phyloP scores from a whole-genome alignment of 2,888 invertebrate genomes.

The Pseudococcus viburni region DNA sequence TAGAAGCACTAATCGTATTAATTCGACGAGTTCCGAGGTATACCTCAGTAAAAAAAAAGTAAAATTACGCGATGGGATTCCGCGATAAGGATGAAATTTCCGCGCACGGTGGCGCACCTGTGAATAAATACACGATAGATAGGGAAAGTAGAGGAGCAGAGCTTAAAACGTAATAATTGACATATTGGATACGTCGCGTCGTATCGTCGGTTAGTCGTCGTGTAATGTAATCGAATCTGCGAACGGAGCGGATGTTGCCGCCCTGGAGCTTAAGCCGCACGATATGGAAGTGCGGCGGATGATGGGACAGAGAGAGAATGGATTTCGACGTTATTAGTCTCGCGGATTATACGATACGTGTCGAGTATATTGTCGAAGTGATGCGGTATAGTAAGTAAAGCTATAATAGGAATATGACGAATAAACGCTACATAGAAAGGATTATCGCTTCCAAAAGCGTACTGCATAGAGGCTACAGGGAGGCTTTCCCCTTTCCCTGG shows the following conservation, averaged over 20 bases:
- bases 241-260: conserved; percentile 8
- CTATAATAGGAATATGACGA: neutral
- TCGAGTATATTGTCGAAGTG: conserved; percentile 17
- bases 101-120: conserved; percentile 3
- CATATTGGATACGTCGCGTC: conserved; percentile 10
- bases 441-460: no score
- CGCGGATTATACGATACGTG: neutral
- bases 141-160: neutral
- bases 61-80: neutral
- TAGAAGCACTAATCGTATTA: neutral
- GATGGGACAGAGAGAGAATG: neutral
- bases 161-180: conserved; percentile 7
- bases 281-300: neutral
- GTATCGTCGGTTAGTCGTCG: neutral
- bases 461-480: no score
- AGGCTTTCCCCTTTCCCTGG: no score
- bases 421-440: neutral
- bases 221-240: conserved; percentile 12
- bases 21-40: neutral
- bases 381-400: neutral
- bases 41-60: neutral
- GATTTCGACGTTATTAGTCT: neutral
- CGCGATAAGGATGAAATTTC: conserved; percentile 16
- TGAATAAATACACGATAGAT: neutral
- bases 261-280: neutral